phyloP scores from a whole-genome alignment of 2,888 invertebrate species.

The Tridacna gigas region DNA sequence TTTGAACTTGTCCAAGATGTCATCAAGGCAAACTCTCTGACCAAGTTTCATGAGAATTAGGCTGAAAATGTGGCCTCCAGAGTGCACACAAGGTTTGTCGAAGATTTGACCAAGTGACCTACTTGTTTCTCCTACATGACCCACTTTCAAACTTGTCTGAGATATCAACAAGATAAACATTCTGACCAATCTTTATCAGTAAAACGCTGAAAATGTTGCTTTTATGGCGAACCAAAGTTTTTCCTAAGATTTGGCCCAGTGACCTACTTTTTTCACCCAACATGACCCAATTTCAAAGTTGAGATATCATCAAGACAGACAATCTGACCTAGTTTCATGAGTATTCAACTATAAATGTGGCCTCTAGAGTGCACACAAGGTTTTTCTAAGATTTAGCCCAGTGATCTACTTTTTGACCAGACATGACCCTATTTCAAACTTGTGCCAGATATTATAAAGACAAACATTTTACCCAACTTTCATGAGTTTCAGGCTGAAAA shows the following conservation, averaged over 20 bases:
- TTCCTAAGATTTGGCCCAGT: background rate
- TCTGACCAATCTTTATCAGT: background rate
- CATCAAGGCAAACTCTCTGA: no score
- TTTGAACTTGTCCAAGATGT: no score
- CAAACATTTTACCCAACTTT: background rate
- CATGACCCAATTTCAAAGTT: background rate
- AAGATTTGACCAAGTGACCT: background rate
- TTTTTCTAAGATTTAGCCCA: background rate
- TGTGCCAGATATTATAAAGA: background rate
- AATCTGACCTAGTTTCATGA: background rate
- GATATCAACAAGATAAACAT: background rate
- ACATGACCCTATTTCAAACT: background rate
- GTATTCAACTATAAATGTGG: no score
- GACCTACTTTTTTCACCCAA: background rate
- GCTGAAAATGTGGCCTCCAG: no score
- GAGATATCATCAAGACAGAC: background rate
- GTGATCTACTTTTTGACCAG: background rate
- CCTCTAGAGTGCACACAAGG: background rate
- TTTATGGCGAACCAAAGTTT: background rate
- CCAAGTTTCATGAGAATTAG: no score
- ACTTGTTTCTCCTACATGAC: background rate
- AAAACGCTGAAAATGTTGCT: background rate
- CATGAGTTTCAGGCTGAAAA: background rate
- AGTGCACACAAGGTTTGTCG: no score
- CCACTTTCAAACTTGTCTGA: background rate